Conservation (phyloP, 1,140 invertebrate genomes). For the Platyscapa corneri region DNA sequence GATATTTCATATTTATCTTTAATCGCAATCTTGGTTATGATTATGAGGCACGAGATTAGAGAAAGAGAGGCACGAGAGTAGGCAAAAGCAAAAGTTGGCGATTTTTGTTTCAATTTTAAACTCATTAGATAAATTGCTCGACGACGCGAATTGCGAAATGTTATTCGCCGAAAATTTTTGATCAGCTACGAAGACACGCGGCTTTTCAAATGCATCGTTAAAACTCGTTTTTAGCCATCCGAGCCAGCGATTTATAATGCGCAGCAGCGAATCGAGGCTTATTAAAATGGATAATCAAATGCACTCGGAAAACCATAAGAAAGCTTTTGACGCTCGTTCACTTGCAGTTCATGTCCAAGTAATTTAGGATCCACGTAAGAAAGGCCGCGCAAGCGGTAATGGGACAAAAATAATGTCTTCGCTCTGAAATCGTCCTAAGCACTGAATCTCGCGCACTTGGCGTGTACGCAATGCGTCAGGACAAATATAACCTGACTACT, state of each 20-base stretch:
- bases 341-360: not conserved
- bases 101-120: not conserved
- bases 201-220: not conserved
- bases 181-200: no score
- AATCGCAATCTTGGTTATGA: not conserved
- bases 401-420: not conserved
- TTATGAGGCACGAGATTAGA: not conserved
- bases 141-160: no score
- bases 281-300: not conserved
- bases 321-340: not conserved
- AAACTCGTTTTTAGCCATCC: not conserved
- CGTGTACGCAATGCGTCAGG: not conserved
- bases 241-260: not conserved
- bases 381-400: not conserved
- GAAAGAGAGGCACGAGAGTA: no score
- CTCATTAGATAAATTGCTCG: not conserved
- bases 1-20: not conserved
- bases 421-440: not conserved
- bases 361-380: not conserved
- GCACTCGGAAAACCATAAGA: no score
- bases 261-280: not conserved
- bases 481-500: slow-evolving; percentile 51
- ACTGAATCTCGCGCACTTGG: not conserved
- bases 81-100: not conserved
- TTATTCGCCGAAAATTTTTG: no score